Conservation (phyloP, 2,797 vertebrate species). For the Notoglanidium macrostoma region DNA sequence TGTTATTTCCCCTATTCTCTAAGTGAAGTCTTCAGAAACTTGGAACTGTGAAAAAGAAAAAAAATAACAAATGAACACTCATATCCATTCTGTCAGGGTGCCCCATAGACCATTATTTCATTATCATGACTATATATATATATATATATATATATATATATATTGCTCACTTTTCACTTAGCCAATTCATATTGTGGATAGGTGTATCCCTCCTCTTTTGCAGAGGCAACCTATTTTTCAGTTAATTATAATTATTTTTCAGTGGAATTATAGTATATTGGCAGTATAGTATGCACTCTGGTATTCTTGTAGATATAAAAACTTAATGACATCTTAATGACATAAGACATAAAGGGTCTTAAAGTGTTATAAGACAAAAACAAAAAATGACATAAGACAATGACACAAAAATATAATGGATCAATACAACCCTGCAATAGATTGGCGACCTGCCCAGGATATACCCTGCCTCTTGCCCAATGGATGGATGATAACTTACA, state of each 20-base stretch:
- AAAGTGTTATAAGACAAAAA: too few species aligned
- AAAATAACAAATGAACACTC: not conserved
- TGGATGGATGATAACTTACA: not conserved
- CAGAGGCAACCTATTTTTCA: not conserved
- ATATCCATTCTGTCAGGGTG: not conserved
- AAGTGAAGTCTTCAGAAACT: not conserved
- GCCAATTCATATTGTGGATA: not conserved
- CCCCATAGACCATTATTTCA: not conserved
- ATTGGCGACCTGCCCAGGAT: too few species aligned
- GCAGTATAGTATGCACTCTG: not conserved
- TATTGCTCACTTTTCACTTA: not conserved
- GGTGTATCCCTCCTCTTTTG: not conserved
- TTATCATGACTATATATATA: not conserved
- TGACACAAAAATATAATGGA: too few species aligned
- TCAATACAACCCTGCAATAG: too few species aligned
- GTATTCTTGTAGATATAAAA: not conserved
- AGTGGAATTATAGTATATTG: not conserved
- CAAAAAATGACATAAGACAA: too few species aligned
- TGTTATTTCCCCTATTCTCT: not conserved
- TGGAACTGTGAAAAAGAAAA: not conserved
- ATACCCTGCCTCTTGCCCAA: too few species aligned
- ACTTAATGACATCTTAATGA: not conserved
- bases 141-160: too few species aligned
- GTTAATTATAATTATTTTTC: not conserved
- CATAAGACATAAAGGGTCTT: too few species aligned